These are phyloP conservation scores for Chaetorhynchus papuensis DNA, from an alignment of 2,113 vertebrate species.

Conservation along the genomic window DNA sequence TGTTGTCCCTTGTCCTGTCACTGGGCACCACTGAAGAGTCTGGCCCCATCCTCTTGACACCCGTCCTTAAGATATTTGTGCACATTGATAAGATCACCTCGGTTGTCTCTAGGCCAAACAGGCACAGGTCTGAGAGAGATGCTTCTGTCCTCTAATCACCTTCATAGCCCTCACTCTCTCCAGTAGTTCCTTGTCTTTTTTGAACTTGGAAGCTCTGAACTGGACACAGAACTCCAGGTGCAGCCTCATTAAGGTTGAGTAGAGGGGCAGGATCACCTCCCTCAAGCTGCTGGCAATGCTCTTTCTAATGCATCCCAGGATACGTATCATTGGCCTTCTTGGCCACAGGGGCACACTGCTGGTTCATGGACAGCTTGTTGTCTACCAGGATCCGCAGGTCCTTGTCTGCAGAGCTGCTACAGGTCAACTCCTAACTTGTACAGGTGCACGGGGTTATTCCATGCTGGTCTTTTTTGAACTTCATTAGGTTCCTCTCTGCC, in stretches of 20 bases:
- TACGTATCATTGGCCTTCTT: background rate
- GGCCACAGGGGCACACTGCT: background rate
- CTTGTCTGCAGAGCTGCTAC: background rate
- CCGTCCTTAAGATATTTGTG: background rate
- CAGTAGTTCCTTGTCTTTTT: background rate
- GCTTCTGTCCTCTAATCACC: background rate
- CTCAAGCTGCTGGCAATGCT: background rate
- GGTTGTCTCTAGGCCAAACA: background rate
- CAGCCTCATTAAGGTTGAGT: background rate
- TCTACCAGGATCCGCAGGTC: background rate
- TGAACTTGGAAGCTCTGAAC: background rate
- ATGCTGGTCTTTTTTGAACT: background rate
- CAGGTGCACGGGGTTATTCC: background rate
- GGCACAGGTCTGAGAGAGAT: background rate
- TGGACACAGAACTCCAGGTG: background rate
- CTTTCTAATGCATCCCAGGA: background rate
- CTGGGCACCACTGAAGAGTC: background rate
- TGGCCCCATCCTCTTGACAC: background rate
- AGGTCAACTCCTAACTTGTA: background rate
- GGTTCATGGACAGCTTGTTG: background rate
- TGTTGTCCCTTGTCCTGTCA: background rate
- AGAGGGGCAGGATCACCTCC: background rate
- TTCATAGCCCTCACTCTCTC: background rate
- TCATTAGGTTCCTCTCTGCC: background rate
- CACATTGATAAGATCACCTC: accelerated